These are phyloP conservation scores for Scaptomyza polygonia DNA, from an alignment of 2,888 invertebrate genomes.

Conservation along the genomic window DNA sequence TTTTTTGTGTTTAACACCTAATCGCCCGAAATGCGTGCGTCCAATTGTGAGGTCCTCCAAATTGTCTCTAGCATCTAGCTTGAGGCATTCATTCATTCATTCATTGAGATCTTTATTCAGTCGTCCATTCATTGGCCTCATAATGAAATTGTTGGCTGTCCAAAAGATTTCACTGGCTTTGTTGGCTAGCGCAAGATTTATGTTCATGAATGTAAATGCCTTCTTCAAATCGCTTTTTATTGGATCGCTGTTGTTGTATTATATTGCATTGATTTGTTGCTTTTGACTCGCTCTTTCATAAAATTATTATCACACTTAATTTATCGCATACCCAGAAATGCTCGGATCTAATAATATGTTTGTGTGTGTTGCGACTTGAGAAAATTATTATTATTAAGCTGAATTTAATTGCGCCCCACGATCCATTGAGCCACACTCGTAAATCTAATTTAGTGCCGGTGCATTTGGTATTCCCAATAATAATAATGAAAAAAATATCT, in stretches of 20 bases:
- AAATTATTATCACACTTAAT: conserved; percentile 81
- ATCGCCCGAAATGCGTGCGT: conserved; percentile 58
- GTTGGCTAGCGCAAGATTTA: conserved; percentile 61
- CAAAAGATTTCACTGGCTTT: conserved; percentile 47
- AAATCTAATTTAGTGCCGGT: conserved; percentile 81
- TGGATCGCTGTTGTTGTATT: conserved; percentile 50
- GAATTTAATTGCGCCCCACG: conserved; percentile 77
- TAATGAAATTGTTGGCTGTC: conserved; percentile 72
- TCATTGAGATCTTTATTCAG: conserved; percentile 30
- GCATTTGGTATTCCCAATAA: conserved; percentile 24
- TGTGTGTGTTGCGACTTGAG: conserved; percentile 27
- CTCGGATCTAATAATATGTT: conserved; percentile 26
- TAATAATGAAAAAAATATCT: background rate
- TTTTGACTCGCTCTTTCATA: conserved; percentile 62
- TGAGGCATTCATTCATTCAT: conserved; percentile 52
- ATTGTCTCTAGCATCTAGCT: conserved; percentile 19
- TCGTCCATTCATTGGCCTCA: conserved; percentile 47
- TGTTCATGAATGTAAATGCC: conserved; percentile 77
- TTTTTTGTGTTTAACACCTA: conserved; percentile 64
- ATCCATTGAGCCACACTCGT: conserved; percentile 76
- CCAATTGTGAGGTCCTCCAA: conserved; percentile 73
- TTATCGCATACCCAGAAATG: conserved; percentile 44
- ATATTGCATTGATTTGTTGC: conserved; percentile 73
- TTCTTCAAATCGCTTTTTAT: conserved; percentile 72
- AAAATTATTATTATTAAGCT: conserved; percentile 79